phyloP scores from a whole-genome alignment of 2,113 vertebrate genomes.

The Nothoprocta pentlandii region DNA sequence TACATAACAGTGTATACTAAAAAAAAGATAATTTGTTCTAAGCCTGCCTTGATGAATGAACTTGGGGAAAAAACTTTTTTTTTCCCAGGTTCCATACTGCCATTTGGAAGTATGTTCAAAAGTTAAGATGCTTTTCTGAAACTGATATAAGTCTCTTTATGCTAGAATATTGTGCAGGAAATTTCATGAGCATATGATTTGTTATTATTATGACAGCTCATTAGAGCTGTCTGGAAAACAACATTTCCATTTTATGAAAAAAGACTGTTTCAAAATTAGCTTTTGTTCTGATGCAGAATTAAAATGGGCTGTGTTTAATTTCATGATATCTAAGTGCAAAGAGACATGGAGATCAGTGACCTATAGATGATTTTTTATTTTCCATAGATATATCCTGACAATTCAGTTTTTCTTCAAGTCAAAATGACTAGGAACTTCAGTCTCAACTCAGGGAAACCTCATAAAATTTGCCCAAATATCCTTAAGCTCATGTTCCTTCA shows the following conservation, averaged over 20 bases:
- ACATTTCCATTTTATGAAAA: neutral
- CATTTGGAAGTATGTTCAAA: neutral
- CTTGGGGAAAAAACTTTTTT: fast-evolving
- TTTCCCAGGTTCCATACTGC: neutral
- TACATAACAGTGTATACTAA: neutral
- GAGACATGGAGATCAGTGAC: neutral
- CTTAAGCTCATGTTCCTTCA: neutral
- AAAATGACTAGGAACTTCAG: neutral
- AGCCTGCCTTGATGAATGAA: fast-evolving
- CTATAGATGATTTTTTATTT: neutral
- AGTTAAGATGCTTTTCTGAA: neutral
- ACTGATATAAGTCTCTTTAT: neutral
- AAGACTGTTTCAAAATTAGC: neutral
- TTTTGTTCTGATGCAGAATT: neutral
- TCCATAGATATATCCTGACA: neutral
- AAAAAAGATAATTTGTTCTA: neutral
- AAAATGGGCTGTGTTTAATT: neutral
- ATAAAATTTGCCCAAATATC: neutral
- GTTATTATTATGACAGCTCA: neutral
- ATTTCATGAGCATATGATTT: neutral
- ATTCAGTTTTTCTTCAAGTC: neutral
- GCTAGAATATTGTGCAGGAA: neutral
- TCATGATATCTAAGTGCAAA: neutral
- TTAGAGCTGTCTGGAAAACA: neutral
- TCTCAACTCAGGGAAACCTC: neutral